A percentile compares a stretch with the other conserved stretches of the same genome.
phyloP scores from a whole-genome alignment of 1,140 invertebrate species.

The Cydia pomonella region DNA sequence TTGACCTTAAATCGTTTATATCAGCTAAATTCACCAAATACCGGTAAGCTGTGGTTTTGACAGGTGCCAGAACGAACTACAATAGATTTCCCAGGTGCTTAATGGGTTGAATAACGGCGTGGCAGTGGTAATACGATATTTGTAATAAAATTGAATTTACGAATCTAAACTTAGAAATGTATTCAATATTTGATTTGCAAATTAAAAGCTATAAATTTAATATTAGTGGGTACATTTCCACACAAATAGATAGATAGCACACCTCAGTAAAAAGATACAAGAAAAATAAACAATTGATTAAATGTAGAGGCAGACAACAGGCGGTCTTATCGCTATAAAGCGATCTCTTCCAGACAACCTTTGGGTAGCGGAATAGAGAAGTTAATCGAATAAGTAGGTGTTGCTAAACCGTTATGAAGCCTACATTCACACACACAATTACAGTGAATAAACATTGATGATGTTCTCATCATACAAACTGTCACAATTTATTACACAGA shows the following conservation, averaged over 20 bases:
- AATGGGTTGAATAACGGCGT: constrained; percentile 2
- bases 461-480: neutral
- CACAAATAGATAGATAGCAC: too few species aligned
- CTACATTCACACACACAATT: too few species aligned
- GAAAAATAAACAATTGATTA: too few species aligned
- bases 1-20: neutral
- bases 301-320: too few species aligned
- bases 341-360: too few species aligned
- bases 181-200: neutral
- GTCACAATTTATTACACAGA: neutral
- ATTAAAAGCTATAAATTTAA: neutral
- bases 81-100: constrained; percentile 6
- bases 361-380: too few species aligned
- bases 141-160: neutral
- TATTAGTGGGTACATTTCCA: neutral
- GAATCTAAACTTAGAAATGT: neutral
- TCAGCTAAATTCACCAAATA: neutral
- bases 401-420: too few species aligned
- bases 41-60: constrained; percentile 11
- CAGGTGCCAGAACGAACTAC: constrained; percentile 3
- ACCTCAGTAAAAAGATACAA: too few species aligned
- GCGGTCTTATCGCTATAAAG: too few species aligned
- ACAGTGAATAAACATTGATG: too few species aligned
- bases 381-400: too few species aligned
- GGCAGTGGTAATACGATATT: neutral